phyloP scores from a whole-genome alignment of 2,797 vertebrate genomes.

The Ptychadena robeensis region DNA sequence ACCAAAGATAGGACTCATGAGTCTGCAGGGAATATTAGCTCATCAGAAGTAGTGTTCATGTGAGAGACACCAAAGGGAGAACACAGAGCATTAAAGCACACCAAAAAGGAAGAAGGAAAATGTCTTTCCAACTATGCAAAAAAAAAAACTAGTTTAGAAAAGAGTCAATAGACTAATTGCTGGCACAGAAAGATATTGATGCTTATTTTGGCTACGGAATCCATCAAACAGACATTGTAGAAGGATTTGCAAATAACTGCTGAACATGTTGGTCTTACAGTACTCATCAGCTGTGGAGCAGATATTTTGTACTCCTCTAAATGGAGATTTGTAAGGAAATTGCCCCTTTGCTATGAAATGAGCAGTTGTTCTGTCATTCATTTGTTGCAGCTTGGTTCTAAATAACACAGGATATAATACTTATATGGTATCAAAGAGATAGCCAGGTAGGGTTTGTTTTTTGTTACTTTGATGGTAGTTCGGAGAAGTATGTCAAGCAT shows the following conservation, averaged over 20 bases:
- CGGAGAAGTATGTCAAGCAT: not conserved
- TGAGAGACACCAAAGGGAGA: constrained; percentile 29
- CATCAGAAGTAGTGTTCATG: constrained; percentile 20
- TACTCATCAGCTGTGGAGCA: constrained; percentile 5
- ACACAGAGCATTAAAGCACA: not conserved
- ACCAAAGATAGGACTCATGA: constrained; percentile 40
- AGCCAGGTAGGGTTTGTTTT: not conserved
- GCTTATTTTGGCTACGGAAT: constrained; percentile 10
- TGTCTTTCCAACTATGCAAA: constrained; percentile 3
- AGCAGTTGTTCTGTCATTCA: not conserved
- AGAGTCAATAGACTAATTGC: not conserved
- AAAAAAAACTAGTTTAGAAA: not conserved
- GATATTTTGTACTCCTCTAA: not conserved
- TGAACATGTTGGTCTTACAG: constrained; percentile 15
- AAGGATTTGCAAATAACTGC: not conserved
- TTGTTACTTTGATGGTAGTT: not conserved
- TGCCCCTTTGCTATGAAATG: not conserved
- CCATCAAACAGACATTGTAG: constrained; percentile 10
- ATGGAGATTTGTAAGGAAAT: not conserved
- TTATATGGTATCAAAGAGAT: not conserved
- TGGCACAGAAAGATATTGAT: not conserved
- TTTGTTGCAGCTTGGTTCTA: too few species aligned
- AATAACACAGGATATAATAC: too few species aligned
- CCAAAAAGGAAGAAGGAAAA: not conserved
- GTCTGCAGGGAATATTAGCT: constrained; percentile 52